phyloP scores from a whole-genome alignment of 1,140 invertebrate species.

The Brachionus manjavacas region DNA sequence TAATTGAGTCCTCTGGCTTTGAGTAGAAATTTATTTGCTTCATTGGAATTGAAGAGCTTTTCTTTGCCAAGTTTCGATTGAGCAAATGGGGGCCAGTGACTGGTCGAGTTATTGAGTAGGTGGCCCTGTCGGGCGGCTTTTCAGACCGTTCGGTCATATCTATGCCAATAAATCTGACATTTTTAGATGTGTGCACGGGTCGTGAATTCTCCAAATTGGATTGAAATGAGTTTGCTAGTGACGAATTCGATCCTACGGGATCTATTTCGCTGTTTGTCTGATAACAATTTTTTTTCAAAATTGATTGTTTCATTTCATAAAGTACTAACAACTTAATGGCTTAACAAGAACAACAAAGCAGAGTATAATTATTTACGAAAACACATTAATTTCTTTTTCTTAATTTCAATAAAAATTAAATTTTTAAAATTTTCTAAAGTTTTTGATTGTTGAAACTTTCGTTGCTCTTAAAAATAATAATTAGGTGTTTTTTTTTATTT shows the following conservation, averaged over 20 bases:
- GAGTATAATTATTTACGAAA: constrained; percentile 7
- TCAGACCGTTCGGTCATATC: background rate
- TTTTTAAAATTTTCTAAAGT: background rate
- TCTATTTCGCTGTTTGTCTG: background rate
- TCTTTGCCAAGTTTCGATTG: background rate
- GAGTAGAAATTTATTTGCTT: constrained; percentile 2
- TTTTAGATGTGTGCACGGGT: constrained; percentile 24
- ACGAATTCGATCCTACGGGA: background rate
- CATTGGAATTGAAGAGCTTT: background rate
- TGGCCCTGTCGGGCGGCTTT: background rate
- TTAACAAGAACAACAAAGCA: background rate
- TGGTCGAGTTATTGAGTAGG: background rate
- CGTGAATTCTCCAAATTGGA: background rate
- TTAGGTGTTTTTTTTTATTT: background rate
- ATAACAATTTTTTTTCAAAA: constrained; percentile 3
- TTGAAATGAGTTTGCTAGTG: background rate
- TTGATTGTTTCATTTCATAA: constrained; percentile 24
- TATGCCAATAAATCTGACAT: constrained; percentile 22
- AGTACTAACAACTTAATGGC: background rate
- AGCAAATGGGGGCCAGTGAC: background rate
- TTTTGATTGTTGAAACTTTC: background rate
- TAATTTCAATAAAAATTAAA: constrained; percentile 2
- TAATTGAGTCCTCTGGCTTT: background rate
- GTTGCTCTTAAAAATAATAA: background rate
- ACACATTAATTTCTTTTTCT: background rate